Evolutionary conservation across 2,113 vertebrate genomes (phyloP), one percentile per base, ranked within the genome.

Genomic region (Pagrus major): DNA sequence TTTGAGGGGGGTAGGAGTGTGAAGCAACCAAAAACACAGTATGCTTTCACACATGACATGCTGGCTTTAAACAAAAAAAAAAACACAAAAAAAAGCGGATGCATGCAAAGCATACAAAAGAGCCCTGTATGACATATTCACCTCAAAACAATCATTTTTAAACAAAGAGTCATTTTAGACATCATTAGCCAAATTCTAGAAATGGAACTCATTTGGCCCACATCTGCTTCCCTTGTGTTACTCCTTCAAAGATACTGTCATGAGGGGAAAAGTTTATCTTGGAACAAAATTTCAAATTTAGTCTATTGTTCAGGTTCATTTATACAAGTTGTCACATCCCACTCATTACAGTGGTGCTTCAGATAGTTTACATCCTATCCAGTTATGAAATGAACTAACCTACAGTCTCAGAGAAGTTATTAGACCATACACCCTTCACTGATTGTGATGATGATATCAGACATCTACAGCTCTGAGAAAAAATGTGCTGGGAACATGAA

Each of bases 1-100:
- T 85, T 82, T 85, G 80, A 77, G 78, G 81, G 79, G 80, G 86
- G 75, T 65, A 46, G 67, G 77, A 71, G 83, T 85, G 83, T 79
- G 80, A 88, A 81, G 71, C 56, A 71, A 81, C 76, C 82, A 82
- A 74, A 83, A 84, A 88, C 80, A 90, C 85, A 72, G 83, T 79
- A 73, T 74, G 84, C 77, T 85, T 89, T 90, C 79, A 88, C 87
- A 91, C 83, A 85, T 82, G 83, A 86, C 85, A 84, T 77, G 74
- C 73, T 77, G 81, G 60, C 75, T 82, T 82, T 59, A 77, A 88
- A 80, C 25, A 81, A 47, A 85, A 84, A 66, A 46, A 21, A 12
- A 46, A 21, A 12, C 72, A 46, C 80, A 64, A 46, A 74, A 78
- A 64, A 87, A 75, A 90, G 29, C 9, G 21, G n/a, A 81, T 55